Evolutionary conservation across 2,888 invertebrate genomes (phyloP).

Genomic region (Stenodera caucasica): DNA sequence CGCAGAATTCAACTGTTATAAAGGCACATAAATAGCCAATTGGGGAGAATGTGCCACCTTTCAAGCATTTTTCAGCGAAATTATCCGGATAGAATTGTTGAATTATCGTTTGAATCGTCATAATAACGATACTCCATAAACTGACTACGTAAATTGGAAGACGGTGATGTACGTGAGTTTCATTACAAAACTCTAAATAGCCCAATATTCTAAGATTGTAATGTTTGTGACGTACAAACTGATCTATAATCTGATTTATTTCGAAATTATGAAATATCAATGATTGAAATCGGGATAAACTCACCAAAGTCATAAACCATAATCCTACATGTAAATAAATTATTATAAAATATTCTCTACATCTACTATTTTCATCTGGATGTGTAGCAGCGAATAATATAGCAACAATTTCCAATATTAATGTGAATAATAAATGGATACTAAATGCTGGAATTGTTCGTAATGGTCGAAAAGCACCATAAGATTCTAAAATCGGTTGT

Average conservation of each 20-base stretch:
- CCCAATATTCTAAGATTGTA: conserved; percentile 65
- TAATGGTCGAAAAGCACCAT: conserved; percentile 52
- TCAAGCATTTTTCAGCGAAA: conserved; percentile 58
- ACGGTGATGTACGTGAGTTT: conserved; percentile 62
- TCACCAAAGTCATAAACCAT: conserved; percentile 64
- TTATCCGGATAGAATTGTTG: conserved; percentile 61
- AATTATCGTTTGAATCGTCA: conserved; percentile 61
- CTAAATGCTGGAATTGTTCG: conserved; percentile 47
- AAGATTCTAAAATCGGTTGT: conserved; percentile 52
- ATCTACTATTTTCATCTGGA: conserved; percentile 55
- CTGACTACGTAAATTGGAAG: conserved; percentile 66
- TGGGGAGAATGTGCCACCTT: conserved; percentile 58
- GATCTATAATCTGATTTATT: conserved; percentile 63
- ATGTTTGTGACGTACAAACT: conserved; percentile 62
- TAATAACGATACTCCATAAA: conserved; percentile 62
- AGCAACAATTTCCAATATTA: conserved; percentile 49
- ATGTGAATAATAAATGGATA: conserved; percentile 46
- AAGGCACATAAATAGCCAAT: conserved; percentile 63
- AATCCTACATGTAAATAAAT: conserved; percentile 62
- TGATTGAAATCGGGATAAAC: conserved; percentile 32
- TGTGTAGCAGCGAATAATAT: conserved; percentile 50
- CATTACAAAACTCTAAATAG: conserved; percentile 69
- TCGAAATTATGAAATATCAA: too few relatives aligned
- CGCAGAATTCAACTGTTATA: conserved; percentile 57
- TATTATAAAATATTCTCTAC: conserved; percentile 63